Evolutionary conservation across 2,113 vertebrate genomes (phyloP).

Genomic region (Ptilonorhynchus violaceus): DNA sequence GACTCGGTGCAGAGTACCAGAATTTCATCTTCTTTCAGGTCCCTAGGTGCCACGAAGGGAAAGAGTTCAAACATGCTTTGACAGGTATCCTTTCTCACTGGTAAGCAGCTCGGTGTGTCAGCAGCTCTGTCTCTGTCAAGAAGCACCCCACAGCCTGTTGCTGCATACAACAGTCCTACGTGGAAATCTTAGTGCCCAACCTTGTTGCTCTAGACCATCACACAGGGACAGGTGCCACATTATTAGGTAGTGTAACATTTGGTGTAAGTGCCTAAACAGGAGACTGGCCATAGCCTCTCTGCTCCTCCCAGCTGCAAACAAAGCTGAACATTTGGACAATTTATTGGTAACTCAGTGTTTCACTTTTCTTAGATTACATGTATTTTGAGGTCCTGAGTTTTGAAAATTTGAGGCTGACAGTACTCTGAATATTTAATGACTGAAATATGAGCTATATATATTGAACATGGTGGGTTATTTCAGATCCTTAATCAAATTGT

Average conservation of each 20-base stretch:
- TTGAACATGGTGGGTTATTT: background rate
- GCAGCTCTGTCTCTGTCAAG: background rate
- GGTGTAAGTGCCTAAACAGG: fast-evolving
- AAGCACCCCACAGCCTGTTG: background rate
- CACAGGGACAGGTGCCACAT: background rate
- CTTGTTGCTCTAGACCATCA: background rate
- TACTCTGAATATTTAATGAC: background rate
- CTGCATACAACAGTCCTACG: background rate
- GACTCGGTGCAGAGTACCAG: background rate
- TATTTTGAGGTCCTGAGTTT: background rate
- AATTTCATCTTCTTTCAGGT: background rate
- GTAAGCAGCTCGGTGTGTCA: background rate
- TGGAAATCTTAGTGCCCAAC: background rate
- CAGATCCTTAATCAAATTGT: background rate
- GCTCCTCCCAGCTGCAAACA: background rate
- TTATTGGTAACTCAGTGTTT: background rate
- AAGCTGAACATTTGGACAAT: background rate
- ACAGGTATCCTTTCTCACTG: background rate
- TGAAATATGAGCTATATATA: background rate
- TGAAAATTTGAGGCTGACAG: background rate
- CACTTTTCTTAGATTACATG: background rate
- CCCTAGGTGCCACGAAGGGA: background rate
- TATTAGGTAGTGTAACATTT: background rate
- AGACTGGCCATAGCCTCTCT: background rate
- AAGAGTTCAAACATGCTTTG: background rate